These are phyloP conservation scores for Gymnocephalus cernua DNA, from an alignment of 2,113 vertebrate genomes.

Conservation along the genomic window DNA sequence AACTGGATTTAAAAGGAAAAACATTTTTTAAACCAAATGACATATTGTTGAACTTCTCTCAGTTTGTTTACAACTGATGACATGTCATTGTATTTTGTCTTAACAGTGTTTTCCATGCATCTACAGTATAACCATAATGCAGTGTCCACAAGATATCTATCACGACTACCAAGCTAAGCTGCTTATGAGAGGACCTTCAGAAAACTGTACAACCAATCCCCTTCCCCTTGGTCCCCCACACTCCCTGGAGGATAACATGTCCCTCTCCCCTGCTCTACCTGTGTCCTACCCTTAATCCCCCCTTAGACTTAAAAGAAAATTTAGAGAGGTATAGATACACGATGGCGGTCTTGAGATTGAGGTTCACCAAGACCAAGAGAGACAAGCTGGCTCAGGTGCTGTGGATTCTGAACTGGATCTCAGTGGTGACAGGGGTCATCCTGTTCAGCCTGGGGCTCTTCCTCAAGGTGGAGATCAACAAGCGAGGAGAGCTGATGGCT, in stretches of 20 bases:
- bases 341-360: slow-evolving; percentile 90
- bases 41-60: background rate
- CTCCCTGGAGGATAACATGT: slow-evolving; percentile 52
- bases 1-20: background rate
- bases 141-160: slow-evolving; percentile 54
- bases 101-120: background rate
- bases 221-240: slow-evolving; percentile 33
- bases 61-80: background rate
- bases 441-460: slow-evolving; percentile 90
- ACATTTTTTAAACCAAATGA: background rate
- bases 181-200: slow-evolving; percentile 71
- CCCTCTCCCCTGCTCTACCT: slow-evolving; percentile 54
- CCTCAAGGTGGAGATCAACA: slow-evolving; percentile 90
- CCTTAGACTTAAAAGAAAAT: slow-evolving; percentile 36
- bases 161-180: slow-evolving; percentile 69
- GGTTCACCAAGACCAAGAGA: slow-evolving; percentile 89
- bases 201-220: slow-evolving; percentile 40
- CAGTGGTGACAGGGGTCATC: slow-evolving; percentile 86
- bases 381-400: slow-evolving; percentile 90
- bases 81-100: background rate
- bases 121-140: slow-evolving; percentile 55
- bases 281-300: slow-evolving; percentile 59
- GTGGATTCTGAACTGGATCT: slow-evolving; percentile 93
- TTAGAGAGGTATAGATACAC: background rate
- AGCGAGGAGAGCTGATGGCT: slow-evolving; percentile 87